Conservation (phyloP, 1,140 invertebrate genomes). For the Physella acuta region DNA sequence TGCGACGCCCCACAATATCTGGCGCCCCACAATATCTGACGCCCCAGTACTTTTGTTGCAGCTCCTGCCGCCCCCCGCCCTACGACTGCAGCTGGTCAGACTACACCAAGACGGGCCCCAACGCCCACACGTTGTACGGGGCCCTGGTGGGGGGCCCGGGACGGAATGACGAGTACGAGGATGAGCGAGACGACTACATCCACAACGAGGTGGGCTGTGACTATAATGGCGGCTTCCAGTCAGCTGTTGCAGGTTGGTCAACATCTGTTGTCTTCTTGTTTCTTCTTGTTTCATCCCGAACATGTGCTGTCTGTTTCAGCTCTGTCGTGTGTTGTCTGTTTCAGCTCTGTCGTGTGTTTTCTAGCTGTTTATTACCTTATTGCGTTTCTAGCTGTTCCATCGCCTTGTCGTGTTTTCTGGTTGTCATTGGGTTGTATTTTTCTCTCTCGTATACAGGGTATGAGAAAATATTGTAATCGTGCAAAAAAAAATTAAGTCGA, state of each 20-base stretch:
- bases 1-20: no score
- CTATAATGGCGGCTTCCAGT: constrained; percentile 60
- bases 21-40: no score
- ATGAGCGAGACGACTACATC: constrained; percentile 55
- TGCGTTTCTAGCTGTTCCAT: not conserved
- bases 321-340: no score
- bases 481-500: no score
- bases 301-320: no score
- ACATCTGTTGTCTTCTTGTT: not conserved
- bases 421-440: not conserved
- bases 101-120: constrained; percentile 36
- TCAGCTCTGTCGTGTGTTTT: no score
- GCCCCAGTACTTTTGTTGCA: no score
- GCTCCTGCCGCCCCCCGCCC: constrained; percentile 45
- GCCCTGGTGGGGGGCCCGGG: constrained; percentile 61
- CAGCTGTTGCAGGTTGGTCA: constrained; percentile 25
- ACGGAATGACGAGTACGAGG: constrained; percentile 50
- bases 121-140: constrained; percentile 58
- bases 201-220: constrained; percentile 60
- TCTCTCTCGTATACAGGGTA: not conserved
- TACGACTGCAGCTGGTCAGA: constrained; percentile 40
- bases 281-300: no score
- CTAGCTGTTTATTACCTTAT: not conserved
- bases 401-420: not conserved
- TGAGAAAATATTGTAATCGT: no score